phyloP scores from a whole-genome alignment of 1,140 invertebrate species.

The Brachionus manjavacas region DNA sequence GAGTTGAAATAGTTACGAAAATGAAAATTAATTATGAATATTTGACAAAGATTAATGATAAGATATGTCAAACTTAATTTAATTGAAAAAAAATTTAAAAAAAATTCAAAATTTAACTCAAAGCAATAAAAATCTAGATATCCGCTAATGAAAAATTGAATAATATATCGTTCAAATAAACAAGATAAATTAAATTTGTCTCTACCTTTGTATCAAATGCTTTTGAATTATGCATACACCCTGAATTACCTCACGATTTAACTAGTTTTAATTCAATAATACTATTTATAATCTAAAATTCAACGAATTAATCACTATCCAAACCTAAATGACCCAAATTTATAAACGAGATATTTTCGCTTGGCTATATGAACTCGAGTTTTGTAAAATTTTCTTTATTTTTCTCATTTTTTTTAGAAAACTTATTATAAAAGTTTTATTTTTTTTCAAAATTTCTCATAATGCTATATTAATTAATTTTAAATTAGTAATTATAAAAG shows the following conservation, averaged over 20 bases:
- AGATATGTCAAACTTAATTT: background rate
- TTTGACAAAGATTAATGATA: slow-evolving; percentile 4
- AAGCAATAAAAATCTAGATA: background rate
- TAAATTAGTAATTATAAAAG: background rate
- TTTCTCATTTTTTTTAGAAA: background rate
- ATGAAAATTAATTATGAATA: background rate
- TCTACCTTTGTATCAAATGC: background rate
- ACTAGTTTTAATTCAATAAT: background rate
- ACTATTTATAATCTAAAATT: background rate
- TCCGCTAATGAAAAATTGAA: background rate
- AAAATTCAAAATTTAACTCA: background rate
- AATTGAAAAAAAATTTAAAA: background rate
- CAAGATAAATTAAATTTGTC: background rate
- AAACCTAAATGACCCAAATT: background rate
- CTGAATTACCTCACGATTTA: background rate
- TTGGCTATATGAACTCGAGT: background rate
- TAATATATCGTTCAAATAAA: background rate
- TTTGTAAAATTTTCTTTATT: background rate
- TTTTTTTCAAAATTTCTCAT: background rate
- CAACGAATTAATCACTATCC: background rate
- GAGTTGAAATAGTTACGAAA: background rate
- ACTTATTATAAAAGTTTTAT: background rate
- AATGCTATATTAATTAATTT: background rate
- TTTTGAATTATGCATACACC: background rate
- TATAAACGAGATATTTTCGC: background rate